phyloP scores from a whole-genome alignment of 2,888 invertebrate genomes.

The Netelia virgata region DNA sequence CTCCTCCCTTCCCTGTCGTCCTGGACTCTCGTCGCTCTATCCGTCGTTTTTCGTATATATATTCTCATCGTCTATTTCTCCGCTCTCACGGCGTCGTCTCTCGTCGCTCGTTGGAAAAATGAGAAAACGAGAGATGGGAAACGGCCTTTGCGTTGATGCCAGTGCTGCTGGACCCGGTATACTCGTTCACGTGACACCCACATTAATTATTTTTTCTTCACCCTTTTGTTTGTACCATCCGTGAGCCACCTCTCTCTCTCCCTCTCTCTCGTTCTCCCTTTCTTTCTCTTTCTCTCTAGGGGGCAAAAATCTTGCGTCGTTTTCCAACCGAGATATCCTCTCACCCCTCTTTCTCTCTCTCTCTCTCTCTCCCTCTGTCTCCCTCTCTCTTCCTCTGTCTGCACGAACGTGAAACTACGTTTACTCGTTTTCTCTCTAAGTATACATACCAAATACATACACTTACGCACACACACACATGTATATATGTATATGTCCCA shows the following conservation, averaged over 20 bases:
- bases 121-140: conserved; percentile 62
- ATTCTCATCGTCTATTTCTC: conserved; percentile 26
- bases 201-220: conserved; percentile 83
- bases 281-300: conserved; percentile 11
- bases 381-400: conserved; percentile 21
- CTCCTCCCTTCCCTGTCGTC: conserved; percentile 31
- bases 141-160: conserved; percentile 58
- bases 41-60: conserved; percentile 17
- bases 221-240: conserved; percentile 73
- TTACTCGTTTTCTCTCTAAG: conserved; percentile 49
- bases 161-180: conserved; percentile 63
- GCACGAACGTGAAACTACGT: conserved; percentile 29
- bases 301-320: conserved; percentile 48
- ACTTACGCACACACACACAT: not conserved
- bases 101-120: conserved; percentile 37
- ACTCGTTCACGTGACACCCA: conserved; percentile 79
- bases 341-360: conserved; percentile 13
- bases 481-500: conserved; percentile 1
- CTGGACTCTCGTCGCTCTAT: conserved; percentile 19
- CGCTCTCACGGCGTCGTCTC: conserved; percentile 30
- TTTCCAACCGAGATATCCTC: conserved; percentile 43
- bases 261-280: not conserved
- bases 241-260: conserved; percentile 46
- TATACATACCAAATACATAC: conserved; percentile 24
- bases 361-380: conserved; percentile 22